phyloP scores from a whole-genome alignment of 2,113 vertebrate species.

The Harpagus bidentatus region DNA sequence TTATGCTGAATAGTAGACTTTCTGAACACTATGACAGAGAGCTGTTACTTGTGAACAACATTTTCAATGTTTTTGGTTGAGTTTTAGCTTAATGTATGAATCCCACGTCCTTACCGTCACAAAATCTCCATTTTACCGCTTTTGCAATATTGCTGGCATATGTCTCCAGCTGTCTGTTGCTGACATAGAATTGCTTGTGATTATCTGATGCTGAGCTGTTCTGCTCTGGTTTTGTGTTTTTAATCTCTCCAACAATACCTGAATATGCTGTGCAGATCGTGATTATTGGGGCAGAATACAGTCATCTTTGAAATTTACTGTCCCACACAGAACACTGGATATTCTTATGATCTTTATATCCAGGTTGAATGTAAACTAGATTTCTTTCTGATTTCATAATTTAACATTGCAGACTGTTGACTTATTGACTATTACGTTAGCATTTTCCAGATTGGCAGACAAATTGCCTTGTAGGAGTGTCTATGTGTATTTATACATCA shows the following conservation, averaged over 20 bases:
- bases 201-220: conserved; percentile 64
- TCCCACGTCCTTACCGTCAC: conserved; percentile 24
- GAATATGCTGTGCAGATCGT: neutral
- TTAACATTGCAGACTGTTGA: conserved; percentile 31
- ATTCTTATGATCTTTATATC: neutral
- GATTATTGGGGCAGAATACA: conserved; percentile 22
- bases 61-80: neutral
- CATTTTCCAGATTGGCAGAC: conserved; percentile 44
- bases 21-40: neutral
- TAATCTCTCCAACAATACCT: conserved; percentile 58
- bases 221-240: conserved; percentile 31
- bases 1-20: neutral
- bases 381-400: conserved; percentile 23
- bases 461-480: conserved; percentile 39
- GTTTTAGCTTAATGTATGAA: conserved; percentile 34
- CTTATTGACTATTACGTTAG: conserved; percentile 22
- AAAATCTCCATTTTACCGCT: conserved; percentile 41
- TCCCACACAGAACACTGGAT: conserved; percentile 11
- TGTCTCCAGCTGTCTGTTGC: conserved; percentile 57
- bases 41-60: neutral
- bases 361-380: neutral
- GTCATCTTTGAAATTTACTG: conserved; percentile 18
- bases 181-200: conserved; percentile 57
- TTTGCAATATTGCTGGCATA: conserved; percentile 52
- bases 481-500: conserved; percentile 23